Evolutionary conservation across 2,797 vertebrate species (phyloP), one percentile per base, ranked within the genome.

Genomic region (Macrochelys suwanniensis): DNA sequence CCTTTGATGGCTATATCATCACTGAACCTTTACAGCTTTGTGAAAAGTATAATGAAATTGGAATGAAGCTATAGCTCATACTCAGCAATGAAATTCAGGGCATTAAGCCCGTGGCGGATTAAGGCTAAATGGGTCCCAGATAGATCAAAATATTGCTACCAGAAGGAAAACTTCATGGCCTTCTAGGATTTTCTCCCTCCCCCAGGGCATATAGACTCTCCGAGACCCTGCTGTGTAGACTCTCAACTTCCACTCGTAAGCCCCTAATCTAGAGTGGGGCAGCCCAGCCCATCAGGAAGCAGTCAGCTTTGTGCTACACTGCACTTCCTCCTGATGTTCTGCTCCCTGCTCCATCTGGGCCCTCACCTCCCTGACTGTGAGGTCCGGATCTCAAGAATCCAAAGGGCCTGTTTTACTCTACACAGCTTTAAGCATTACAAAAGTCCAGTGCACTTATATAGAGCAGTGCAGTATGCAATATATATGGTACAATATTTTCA

Each of bases 111-210:
- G 87, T 47, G 31, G 42, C 76, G 50, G 80, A 80, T 90, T 91
- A 92, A 61, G 80, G 74, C 71, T 95, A 84, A 90, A 92, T 80
- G 59, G 65, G 78, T 26, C 65, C 82, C 80, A 88, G 88, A 90
- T 57, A 78, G 82, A 85, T 2, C 8, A 2, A 2, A 94, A 91
- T 84, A 89, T 59, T 92, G 28, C 11, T 57, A 65, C 6, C 56
- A 90, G 65, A 87, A 89, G 51, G 80, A 93, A 87, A 83, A 61
- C 19, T 74, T 79, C 31, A 11, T 0, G 0, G 47, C 71, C 71
- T 89, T 80, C 79, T 33, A 81, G 80, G 19, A 77, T 57, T 85
- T 96, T 93, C 16, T 80, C 5, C 47, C 47, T 15, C 1, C 42
- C 16, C 7, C 68, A 42, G 68, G 68, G 68, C 59, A 61, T 61